Percentiles rank a stretch among this genome's conserved stretches.
Conservation (phyloP, 2,797 vertebrate genomes). For the Danio aesculapii region DNA sequence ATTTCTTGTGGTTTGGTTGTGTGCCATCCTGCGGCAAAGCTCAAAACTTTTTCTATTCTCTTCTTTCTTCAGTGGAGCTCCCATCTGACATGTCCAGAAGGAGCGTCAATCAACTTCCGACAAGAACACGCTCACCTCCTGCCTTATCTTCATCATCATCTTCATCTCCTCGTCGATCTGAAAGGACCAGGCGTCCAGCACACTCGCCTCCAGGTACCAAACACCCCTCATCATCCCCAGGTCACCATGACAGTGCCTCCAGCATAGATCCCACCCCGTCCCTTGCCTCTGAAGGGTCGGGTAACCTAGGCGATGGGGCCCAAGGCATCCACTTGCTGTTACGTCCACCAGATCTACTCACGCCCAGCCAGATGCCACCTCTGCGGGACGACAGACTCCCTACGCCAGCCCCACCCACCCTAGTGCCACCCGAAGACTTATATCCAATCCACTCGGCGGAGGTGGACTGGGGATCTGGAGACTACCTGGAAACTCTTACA, state of each 20-base stretch:
- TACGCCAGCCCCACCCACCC: constrained; percentile 75
- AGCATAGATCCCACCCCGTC: constrained; percentile 58
- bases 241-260: constrained; percentile 58
- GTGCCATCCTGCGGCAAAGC: background rate
- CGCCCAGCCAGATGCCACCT: constrained; percentile 78
- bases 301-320: constrained; percentile 70
- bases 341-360: constrained; percentile 77
- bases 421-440: constrained; percentile 68
- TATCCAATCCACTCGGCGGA: constrained; percentile 77
- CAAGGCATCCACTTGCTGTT: constrained; percentile 82
- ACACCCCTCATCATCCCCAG: constrained; percentile 49
- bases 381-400: constrained; percentile 75
- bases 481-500: constrained; percentile 86
- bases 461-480: constrained; percentile 85
- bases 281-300: constrained; percentile 46
- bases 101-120: constrained; percentile 47
- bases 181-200: constrained; percentile 41
- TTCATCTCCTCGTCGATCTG: constrained; percentile 51
- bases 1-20: background rate
- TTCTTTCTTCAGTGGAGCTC: constrained; percentile 44
- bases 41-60: background rate
- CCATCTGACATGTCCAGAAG: constrained; percentile 53
- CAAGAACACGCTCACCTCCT: constrained; percentile 49
- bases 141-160: constrained; percentile 54
- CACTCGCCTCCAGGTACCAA: constrained; percentile 37